phyloP scores from a whole-genome alignment of 1,140 invertebrate species.

The Chlorops oryzae region DNA sequence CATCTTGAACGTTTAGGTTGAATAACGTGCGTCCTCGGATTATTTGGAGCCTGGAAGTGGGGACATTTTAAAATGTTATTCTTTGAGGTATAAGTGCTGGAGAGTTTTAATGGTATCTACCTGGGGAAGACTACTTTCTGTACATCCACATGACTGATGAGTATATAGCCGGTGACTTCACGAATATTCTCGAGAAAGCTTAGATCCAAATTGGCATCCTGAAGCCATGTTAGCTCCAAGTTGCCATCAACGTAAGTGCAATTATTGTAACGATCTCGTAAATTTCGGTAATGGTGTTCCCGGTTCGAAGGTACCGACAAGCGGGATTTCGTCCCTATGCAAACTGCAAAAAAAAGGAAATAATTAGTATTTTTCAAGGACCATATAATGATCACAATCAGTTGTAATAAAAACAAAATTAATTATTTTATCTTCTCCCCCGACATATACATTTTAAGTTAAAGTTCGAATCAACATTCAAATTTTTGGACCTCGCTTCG shows the following conservation, averaged over 20 bases:
- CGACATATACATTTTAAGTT: too few relatives aligned
- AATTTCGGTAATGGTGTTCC: conserved; percentile 86
- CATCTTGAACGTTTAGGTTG: conserved; percentile 72
- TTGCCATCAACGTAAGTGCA: conserved; percentile 98
- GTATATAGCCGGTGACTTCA: conserved; percentile 93
- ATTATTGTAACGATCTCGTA: conserved; percentile 88
- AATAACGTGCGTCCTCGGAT: conserved; percentile 90
- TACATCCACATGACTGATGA: conserved; percentile 90
- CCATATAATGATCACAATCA: too few relatives aligned
- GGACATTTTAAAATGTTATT: neutral
- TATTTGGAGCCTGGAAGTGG: conserved; percentile 72
- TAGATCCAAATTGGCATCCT: conserved; percentile 78
- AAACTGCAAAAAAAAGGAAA: conserved; percentile 69
- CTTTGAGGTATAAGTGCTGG: too few relatives aligned
- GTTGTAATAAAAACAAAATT: too few relatives aligned
- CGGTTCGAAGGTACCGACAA: conserved; percentile 87
- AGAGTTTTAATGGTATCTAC: conserved; percentile 14
- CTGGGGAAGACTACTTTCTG: conserved; percentile 75
- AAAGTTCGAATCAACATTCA: too few relatives aligned
- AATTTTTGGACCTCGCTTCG: too few relatives aligned
- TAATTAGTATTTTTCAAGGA: too few relatives aligned
- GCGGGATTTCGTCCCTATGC: conserved; percentile 87
- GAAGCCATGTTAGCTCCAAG: conserved; percentile 89
- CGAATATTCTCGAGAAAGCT: conserved; percentile 90
- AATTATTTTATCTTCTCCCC: too few relatives aligned